A percentile compares a stretch with the other conserved stretches of the same genome.
Conservation (phyloP, 1,140 invertebrate species). For the Phortica variegata region DNA sequence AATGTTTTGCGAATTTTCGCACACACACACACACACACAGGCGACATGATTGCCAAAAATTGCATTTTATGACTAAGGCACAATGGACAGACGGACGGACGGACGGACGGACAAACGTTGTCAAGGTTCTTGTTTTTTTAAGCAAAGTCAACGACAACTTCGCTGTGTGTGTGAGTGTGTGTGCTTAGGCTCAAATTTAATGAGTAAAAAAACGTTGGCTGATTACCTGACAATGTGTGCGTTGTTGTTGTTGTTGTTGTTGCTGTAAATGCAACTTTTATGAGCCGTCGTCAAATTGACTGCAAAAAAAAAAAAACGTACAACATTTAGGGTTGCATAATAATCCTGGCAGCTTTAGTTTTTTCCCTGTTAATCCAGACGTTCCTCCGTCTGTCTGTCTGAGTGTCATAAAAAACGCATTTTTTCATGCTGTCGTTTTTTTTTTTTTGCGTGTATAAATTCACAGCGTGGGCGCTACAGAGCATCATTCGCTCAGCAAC, state of each 20-base stretch:
- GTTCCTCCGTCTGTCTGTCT: conserved; percentile 14
- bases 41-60: conserved; percentile 15
- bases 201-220: conserved; percentile 8
- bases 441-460: conserved; percentile 31
- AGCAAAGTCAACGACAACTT: conserved; percentile 43
- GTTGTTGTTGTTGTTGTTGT: no score
- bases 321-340: conserved; percentile 52
- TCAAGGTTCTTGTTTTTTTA: conserved; percentile 26
- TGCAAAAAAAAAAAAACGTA: conserved; percentile 29
- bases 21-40: not conserved
- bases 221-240: conserved; percentile 37
- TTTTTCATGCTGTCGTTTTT: conserved; percentile 6
- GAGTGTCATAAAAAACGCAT: conserved; percentile 38
- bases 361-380: no score
- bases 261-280: no score
- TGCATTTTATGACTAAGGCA: not conserved
- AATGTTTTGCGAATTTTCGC: conserved; percentile 7
- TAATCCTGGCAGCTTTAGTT: conserved; percentile 43
- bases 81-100: no score
- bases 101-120: not conserved
- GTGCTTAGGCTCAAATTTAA: not conserved
- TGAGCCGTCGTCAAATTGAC: no score
- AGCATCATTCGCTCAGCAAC: conserved; percentile 39
- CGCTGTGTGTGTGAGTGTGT: conserved; percentile 23
- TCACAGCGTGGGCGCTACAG: not conserved